Percentiles rank a stretch among this genome's conserved stretches.
Conservation (phyloP, 2,888 invertebrate species). For the Lasioglossum figueresi region DNA sequence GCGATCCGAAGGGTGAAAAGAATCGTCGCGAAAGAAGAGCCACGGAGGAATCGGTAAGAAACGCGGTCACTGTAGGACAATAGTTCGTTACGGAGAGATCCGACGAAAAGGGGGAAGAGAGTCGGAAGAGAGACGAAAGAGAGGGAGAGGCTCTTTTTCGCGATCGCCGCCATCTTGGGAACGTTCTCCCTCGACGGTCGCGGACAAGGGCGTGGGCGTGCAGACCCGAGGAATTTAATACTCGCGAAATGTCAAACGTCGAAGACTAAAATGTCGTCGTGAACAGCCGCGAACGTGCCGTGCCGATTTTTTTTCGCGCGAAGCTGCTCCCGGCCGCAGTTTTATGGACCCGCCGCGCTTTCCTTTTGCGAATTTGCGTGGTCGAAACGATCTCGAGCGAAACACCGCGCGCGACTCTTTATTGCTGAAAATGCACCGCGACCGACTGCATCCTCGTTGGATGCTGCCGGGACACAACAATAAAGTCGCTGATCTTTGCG, state of each 20-base stretch:
- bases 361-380: constrained; percentile 2
- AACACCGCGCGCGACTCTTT: neutral
- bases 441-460: neutral
- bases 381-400: neutral
- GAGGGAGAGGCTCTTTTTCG: constrained; percentile 56
- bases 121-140: neutral
- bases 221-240: constrained; percentile 72
- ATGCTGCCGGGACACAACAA: neutral
- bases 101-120: constrained; percentile 19
- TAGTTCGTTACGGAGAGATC: constrained; percentile 65
- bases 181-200: constrained; percentile 61
- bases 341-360: constrained; percentile 14
- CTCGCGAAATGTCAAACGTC: constrained; percentile 78
- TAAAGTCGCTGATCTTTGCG: neutral
- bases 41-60: constrained; percentile 58
- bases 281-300: constrained; percentile 16
- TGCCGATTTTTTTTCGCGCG: constrained; percentile 30
- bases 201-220: constrained; percentile 68
- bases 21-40: constrained; percentile 29
- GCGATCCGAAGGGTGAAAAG: neutral
- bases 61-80: constrained; percentile 68
- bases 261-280: constrained; percentile 73
- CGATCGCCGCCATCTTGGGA: constrained; percentile 63
- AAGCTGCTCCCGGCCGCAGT: constrained; percentile 3
- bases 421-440: neutral